Base-by-base conservation (phyloP, 1,140 invertebrate genomes). In the Colletes latitarsis region DNA sequence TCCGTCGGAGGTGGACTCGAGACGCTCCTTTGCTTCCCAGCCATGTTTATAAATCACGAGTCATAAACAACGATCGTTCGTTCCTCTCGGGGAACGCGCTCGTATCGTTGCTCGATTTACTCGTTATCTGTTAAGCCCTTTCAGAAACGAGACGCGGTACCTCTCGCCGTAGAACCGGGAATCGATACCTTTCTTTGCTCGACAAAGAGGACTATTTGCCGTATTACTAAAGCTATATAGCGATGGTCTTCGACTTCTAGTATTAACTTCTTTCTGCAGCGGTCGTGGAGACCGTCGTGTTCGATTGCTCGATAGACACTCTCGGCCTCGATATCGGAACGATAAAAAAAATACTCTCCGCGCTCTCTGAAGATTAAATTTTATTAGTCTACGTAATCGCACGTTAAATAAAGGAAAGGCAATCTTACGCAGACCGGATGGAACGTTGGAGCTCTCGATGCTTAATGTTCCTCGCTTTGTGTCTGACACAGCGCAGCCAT, bases 201-300 rank as follows among this genome's bases (percentile, higher is more conserved):
- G 64, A 85, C 84, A 82, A 85, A 85, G 83, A 75, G 30, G 74
- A 69, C 79, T 86, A 86, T 86, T 86, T 86, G 84, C 66, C 60
- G 79, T 85, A 75, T 86, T 82, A 85, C 78, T 64, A n/a, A 74
- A 67, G 43, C 66, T 82, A 85, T 82, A 73, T 60, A 82, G 15
- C 41, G 66, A 74, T 67, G 72, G 69, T 64, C 52, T 64, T 53
- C 69, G 78, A 77, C 41, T 60, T 53, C 58, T 62, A 74, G 53
- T 71, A 82, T 86, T 85, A 77, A 85, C 52, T 85, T 68, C 46
- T 86, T 81, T 77, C 55, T 85, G 53, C 62, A n/a, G 14, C 55
- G 63, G 30, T 74, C 58, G 58, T 73, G 63, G 52, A 21, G 58
- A 62, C 43, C 68, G 81, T 67, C 52, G 68, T 55, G 60, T 52